phyloP scores from a whole-genome alignment of 2,888 invertebrate genomes.

The Parnassius apollo region DNA sequence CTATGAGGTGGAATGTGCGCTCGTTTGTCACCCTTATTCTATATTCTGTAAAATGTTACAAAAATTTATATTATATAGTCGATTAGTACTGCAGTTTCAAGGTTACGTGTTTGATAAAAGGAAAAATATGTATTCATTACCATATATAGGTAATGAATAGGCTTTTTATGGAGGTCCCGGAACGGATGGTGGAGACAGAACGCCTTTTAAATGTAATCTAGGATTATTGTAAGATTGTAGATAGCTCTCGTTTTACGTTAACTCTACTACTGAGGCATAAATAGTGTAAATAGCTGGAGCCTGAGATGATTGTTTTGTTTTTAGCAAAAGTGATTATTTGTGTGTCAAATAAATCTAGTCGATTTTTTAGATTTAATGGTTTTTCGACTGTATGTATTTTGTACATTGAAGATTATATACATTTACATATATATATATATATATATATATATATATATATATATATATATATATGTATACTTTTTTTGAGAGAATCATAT shows the following conservation, averaged over 20 bases:
- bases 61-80: too few relatives aligned
- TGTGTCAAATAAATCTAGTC: neutral
- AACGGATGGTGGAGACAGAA: neutral
- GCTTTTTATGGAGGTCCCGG: neutral
- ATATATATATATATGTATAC: too few relatives aligned
- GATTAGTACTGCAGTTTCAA: too few relatives aligned
- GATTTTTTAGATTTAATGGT: too few relatives aligned
- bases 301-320: neutral
- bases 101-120: neutral
- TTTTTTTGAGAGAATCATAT: too few relatives aligned
- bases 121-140: neutral
- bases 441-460: too few relatives aligned
- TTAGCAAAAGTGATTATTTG: neutral
- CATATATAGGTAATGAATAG: neutral
- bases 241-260: neutral
- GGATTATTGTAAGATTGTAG: neutral
- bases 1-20: too few relatives aligned
- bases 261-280: neutral
- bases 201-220: conserved; percentile 2
- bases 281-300: neutral
- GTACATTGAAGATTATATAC: too few relatives aligned
- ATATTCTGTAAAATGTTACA: too few relatives aligned
- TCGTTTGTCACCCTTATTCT: too few relatives aligned
- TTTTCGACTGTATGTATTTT: too few relatives aligned
- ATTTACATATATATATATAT: too few relatives aligned